Evolutionary conservation across 2,113 vertebrate genomes (phyloP).

Genomic region (Zosterops borbonicus): DNA sequence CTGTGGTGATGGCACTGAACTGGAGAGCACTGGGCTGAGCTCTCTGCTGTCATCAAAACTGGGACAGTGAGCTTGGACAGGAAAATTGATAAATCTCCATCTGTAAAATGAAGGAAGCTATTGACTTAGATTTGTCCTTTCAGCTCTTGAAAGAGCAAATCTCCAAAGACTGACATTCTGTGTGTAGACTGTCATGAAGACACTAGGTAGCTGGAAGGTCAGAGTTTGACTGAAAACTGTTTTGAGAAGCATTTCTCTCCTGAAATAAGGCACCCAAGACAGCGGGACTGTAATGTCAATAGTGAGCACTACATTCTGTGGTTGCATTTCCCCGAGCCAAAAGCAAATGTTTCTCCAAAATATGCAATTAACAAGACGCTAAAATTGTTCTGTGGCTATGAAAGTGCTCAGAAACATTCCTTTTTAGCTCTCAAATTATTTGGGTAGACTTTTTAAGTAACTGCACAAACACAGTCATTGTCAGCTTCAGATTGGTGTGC

Average conservation of each 20-base stretch:
- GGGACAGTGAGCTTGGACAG: background rate
- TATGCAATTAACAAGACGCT: constrained; percentile 38
- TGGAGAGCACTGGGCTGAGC: background rate
- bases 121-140: background rate
- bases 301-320: constrained; percentile 13
- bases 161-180: background rate
- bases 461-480: constrained; percentile 7
- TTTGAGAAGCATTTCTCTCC: background rate
- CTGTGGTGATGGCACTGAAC: background rate
- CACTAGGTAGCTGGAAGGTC: background rate
- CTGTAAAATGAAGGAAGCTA: background rate
- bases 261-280: background rate
- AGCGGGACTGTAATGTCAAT: background rate
- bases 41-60: background rate
- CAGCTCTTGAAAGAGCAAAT: background rate
- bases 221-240: background rate
- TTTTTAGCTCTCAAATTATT: constrained; percentile 47
- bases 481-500: background rate
- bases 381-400: constrained; percentile 25
- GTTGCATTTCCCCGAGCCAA: constrained; percentile 17
- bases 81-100: background rate
- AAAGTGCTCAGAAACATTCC: constrained; percentile 7
- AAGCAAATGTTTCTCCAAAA: constrained; percentile 44
- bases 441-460: background rate
- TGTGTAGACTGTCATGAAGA: background rate